Evolutionary conservation across 2,797 vertebrate species (phyloP).

Genomic region (Melanogrammus aeglefinus): DNA sequence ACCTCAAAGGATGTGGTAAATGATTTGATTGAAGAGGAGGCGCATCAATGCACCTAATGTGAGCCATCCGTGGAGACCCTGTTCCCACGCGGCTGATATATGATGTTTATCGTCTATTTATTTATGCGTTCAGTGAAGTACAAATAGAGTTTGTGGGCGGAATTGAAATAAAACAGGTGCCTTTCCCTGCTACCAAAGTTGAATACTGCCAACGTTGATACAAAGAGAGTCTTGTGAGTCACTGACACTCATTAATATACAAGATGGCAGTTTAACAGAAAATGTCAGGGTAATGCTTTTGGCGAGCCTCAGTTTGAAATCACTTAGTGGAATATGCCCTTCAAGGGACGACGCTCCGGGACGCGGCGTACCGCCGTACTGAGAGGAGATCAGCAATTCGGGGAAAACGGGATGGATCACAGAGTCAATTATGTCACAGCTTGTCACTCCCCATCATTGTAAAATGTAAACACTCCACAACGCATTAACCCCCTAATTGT

Average conservation of each 20-base stretch:
- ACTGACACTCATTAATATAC: conserved; percentile 59
- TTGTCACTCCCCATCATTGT: background rate
- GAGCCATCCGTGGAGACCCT: background rate
- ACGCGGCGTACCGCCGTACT: background rate
- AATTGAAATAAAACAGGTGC: conserved; percentile 22
- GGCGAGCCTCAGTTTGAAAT: conserved; percentile 35
- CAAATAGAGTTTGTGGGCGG: conserved; percentile 8
- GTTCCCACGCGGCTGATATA: background rate
- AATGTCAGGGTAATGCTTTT: conserved; percentile 44
- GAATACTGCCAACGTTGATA: conserved; percentile 32
- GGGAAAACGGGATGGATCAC: background rate
- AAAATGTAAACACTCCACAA: background rate
- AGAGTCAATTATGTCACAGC: background rate
- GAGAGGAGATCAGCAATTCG: background rate
- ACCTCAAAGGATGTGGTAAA: background rate
- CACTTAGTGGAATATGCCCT: conserved; percentile 14
- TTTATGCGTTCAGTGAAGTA: background rate
- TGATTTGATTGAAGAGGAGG: background rate
- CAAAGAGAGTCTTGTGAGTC: conserved; percentile 52
- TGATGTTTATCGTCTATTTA: background rate
- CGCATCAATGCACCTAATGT: background rate
- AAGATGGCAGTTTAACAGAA: conserved; percentile 49
- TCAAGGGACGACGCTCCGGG: conserved; percentile 1
- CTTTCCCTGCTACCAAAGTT: conserved; percentile 9
- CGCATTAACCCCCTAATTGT: background rate